Percentiles rank a stretch among this genome's conserved stretches.
phyloP scores from a whole-genome alignment of 2,888 invertebrate species.

The Limnephilus marmoratus region DNA sequence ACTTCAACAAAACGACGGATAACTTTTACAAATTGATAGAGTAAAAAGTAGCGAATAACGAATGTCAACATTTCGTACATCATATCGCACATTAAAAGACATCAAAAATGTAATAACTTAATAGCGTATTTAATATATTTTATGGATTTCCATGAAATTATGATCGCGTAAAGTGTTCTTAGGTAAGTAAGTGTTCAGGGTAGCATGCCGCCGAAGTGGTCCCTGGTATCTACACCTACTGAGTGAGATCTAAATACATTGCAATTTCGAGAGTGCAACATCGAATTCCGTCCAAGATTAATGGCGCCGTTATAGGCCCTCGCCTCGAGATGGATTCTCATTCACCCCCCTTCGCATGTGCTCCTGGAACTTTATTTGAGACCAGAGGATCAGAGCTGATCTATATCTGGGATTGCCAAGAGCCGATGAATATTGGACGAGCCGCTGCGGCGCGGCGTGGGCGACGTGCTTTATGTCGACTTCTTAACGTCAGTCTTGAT shows the following conservation, averaged over 20 bases:
- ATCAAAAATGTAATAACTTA: neutral
- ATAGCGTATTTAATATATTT: neutral
- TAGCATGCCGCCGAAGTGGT: no score
- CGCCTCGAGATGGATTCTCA: conserved; percentile 56
- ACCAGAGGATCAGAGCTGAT: conserved; percentile 19
- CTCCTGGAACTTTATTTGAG: conserved; percentile 40
- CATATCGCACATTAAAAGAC: neutral
- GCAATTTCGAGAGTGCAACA: conserved; percentile 62
- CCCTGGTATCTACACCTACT: neutral
- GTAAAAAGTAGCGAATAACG: neutral
- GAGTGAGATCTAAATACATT: conserved; percentile 50
- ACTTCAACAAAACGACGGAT: no score
- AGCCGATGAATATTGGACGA: conserved; percentile 50
- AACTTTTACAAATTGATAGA: no score
- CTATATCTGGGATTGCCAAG: conserved; percentile 18
- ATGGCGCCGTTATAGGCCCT: conserved; percentile 57
- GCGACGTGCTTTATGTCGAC: neutral
- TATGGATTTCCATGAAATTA: no score
- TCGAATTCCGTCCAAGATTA: conserved; percentile 63
- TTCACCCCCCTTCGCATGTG: conserved; percentile 34
- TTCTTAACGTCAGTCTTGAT: neutral
- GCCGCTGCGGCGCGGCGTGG: neutral
- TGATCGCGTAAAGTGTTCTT: no score
- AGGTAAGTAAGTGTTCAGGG: no score
- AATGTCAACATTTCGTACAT: neutral